Conservation (phyloP, 2,113 vertebrate species). For the Accipiter cooperii region DNA sequence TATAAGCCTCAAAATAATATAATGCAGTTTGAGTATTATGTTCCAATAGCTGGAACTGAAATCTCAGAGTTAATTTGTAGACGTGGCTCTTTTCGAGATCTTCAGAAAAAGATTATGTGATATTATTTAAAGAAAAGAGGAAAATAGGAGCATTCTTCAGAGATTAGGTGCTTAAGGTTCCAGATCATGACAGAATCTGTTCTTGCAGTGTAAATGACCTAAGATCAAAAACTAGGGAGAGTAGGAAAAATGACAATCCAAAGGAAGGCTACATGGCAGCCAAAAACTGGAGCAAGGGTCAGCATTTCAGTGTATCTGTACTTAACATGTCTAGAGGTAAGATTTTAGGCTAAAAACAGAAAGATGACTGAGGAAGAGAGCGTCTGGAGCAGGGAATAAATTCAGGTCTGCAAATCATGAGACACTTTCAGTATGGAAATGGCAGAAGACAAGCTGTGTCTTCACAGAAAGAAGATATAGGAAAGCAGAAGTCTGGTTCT, state of each 20-base stretch:
- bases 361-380: background rate
- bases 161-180: background rate
- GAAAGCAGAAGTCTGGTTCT: background rate
- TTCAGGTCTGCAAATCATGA: background rate
- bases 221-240: background rate
- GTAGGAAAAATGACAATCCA: background rate
- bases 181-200: background rate
- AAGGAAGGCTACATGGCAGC: background rate
- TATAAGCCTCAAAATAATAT: background rate
- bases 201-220: background rate
- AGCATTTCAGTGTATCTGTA: background rate
- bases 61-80: background rate
- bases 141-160: background rate
- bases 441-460: background rate
- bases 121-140: background rate
- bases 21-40: background rate
- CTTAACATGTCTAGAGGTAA: background rate
- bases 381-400: background rate
- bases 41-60: background rate
- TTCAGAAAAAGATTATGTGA: background rate
- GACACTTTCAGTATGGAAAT: background rate
- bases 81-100: background rate
- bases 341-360: background rate
- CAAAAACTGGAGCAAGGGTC: background rate
- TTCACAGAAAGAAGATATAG: background rate